Evolutionary conservation across 2,888 invertebrate genomes (phyloP).

Genomic region (Macaria notata): DNA sequence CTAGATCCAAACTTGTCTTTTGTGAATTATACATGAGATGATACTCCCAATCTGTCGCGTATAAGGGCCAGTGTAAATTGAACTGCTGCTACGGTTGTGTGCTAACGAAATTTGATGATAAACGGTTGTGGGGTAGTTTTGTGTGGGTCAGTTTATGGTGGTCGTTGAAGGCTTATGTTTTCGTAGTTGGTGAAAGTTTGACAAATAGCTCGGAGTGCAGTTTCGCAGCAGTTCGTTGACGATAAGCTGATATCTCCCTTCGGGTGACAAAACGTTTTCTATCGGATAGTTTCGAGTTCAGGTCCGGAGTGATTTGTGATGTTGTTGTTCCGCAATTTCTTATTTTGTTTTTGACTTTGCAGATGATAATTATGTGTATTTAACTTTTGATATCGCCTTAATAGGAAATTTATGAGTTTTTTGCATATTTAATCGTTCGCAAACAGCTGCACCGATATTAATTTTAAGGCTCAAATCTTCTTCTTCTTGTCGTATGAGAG

Average conservation of each 20-base stretch:
- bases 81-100: slow-evolving; percentile 29
- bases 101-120: not conserved
- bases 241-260: slow-evolving; percentile 64
- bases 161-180: slow-evolving; percentile 54
- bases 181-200: slow-evolving; percentile 64
- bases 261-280: slow-evolving; percentile 51
- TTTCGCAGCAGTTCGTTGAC: slow-evolving; percentile 46
- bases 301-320: slow-evolving; percentile 52
- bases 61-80: slow-evolving; percentile 46
- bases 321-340: slow-evolving; percentile 26
- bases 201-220: slow-evolving; percentile 67
- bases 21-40: slow-evolving; percentile 75
- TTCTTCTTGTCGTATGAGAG: no score
- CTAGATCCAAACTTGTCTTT: slow-evolving; percentile 59
- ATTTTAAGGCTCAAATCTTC: no score
- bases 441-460: no score
- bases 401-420: no score
- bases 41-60: slow-evolving; percentile 70
- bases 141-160: slow-evolving; percentile 38
- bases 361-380: slow-evolving; percentile 1
- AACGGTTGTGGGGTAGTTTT: not conserved
- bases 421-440: no score
- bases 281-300: slow-evolving; percentile 51
- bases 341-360: slow-evolving; percentile 15
- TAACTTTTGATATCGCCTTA: not conserved